These are phyloP conservation scores for Oreotrochilus melanogaster DNA, from an alignment of 2,113 vertebrate genomes.

Conservation along the genomic window DNA sequence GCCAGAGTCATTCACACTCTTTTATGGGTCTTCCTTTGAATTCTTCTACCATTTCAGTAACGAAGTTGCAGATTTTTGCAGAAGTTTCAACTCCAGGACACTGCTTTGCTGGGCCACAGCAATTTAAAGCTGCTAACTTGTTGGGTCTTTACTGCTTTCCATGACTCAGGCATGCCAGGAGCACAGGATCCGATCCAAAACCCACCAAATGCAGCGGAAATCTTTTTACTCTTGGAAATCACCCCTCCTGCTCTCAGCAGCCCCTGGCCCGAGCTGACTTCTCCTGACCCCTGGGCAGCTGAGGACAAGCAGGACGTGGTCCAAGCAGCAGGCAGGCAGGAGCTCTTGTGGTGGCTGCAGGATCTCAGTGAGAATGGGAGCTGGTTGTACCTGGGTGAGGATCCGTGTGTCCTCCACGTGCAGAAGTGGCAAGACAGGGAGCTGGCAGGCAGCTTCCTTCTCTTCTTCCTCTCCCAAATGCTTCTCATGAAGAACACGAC, in stretches of 20 bases:
- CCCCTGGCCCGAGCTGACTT: background rate
- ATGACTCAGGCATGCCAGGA: background rate
- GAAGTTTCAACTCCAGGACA: background rate
- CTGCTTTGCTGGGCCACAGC: background rate
- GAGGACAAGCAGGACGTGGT: fast-evolving
- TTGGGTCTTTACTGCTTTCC: background rate
- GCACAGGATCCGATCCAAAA: background rate
- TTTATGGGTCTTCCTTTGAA: slow-evolving; percentile 55
- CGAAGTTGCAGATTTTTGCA: slow-evolving; percentile 9
- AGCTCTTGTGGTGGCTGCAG: background rate
- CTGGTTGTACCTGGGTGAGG: background rate
- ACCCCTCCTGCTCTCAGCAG: background rate
- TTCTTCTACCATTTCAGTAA: slow-evolving; percentile 29
- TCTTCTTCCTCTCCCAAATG: background rate
- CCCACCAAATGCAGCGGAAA: background rate
- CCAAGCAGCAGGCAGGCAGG: background rate
- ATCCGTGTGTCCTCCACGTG: background rate
- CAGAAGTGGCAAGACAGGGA: background rate
- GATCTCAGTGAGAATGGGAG: background rate
- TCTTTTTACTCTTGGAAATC: background rate
- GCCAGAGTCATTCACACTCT: slow-evolving; percentile 51
- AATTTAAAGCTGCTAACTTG: background rate
- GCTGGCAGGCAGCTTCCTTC: background rate
- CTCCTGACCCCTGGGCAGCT: background rate
- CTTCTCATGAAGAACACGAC: background rate